Base-by-base conservation (phyloP, 2,888 invertebrate species). In the Pyrrhia umbra region DNA sequence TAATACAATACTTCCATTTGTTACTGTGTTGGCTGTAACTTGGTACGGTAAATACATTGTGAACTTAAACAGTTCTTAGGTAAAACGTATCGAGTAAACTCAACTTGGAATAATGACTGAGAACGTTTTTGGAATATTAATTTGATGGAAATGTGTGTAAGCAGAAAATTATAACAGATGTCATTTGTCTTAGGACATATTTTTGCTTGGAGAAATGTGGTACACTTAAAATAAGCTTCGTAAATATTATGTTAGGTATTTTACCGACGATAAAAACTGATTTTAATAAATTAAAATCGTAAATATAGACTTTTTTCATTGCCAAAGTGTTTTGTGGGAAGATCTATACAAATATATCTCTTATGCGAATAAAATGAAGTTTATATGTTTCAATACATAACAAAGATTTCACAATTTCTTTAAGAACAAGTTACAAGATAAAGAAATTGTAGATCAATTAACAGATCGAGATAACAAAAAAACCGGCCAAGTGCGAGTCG, bases 1-100 rank as follows among this genome's bases (percentile, higher is more conserved):
- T 89, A 91, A 90, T 82, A 89, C 88, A 89, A 92, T 89, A 89
- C 88, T 81, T 84, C 84, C 85, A 88, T 89, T 91, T 87, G 87
- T 85, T 86, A 85, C 84, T 77, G 81, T 84, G 86, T 84, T 83
- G 83, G 47, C 85, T 77, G 86, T 84, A 86, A 88, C 82, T 87
- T 81, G 75, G 80, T 81, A 82, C 83, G 83, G 83, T 83, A 84
- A 87, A 89, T 85, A 84, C 81, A 69, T 82, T 84, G 80, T 81
- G 70, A 77, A 80, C 79, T 84, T 79, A 80, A 82, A 85, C 85
- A 84, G 75, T 76, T 68, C 65, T 66, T 52, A 76, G 77, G 73
- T 76, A 74, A 80, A 85, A 85, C 81, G 76, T 84, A 75, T 77
- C 69, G 75, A 57, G 85, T 85, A 84, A 86, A 83, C 82, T 86